Evolutionary conservation across 2,797 vertebrate genomes (phyloP), one percentile per base, ranked within the genome.

Genomic region (Gymnocypris eckloni): DNA sequence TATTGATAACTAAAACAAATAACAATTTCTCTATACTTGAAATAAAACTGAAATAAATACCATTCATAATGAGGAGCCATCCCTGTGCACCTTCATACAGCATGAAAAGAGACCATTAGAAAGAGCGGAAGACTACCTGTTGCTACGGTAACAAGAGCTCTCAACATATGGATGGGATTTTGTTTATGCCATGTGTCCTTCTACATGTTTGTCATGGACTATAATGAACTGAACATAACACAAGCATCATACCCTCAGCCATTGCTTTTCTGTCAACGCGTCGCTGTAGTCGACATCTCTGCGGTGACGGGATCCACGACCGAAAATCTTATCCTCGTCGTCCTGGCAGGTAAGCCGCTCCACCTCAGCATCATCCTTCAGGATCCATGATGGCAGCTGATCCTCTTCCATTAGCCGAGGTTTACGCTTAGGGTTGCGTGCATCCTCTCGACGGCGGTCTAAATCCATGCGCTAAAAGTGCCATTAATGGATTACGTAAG

Each of bases 251-350:
- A 99, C 98, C 96, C 97, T 92, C 9, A 99, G 95, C 98, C 98
- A 99, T 89, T 99, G 98, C 75, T 99, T 99, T 88, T 99, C 98
- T 0, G 98, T 99, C 89, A 99, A 95, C 1, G 98, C 92, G 54
- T 99, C 98, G 0, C 98, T 98, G 93, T 99, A 99, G 92, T 99
- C 98, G 75, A 99, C 98, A 25, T 99, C 98, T 11, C 97, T 95
- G 45, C 98, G 97, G 6, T 96, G 96, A 79, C 98, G 98, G 0
- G 98, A 99, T 0, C 98, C 98, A 39, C 98, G 93, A 0, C 98
- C 98, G 0, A 99, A 99, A 93, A 99, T 96, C 90, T 99, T 99
- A 92, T 99, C 98, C 64, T 98, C 96, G 67, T 99, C 98, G 15
- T 99, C 98, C 87, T 98, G 97, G n/a, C 97, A 99, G 0, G 98